These are phyloP conservation scores for Timandra comae DNA, from an alignment of 2,888 invertebrate genomes.

Conservation along the genomic window DNA sequence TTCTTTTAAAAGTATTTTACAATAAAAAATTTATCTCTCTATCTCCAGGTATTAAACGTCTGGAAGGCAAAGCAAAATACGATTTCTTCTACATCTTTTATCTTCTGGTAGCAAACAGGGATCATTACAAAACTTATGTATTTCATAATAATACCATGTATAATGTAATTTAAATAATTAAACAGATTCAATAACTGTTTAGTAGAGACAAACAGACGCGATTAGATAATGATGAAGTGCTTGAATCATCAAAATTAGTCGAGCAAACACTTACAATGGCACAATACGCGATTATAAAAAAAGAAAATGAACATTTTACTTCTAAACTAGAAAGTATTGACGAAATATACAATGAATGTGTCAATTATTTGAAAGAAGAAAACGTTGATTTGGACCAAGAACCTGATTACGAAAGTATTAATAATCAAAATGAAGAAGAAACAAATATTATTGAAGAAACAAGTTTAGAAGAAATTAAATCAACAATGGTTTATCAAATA, in stretches of 20 bases:
- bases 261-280: conserved; percentile 5
- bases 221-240: no score
- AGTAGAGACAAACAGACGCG: no score
- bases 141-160: no score
- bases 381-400: conserved; percentile 14
- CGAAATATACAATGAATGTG: conserved; percentile 58
- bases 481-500: conserved; percentile 32
- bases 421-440: conserved; percentile 2
- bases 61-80: no score
- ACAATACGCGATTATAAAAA: conserved; percentile 1
- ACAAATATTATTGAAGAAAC: not conserved
- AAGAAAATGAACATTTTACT: conserved; percentile 6
- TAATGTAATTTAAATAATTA: no score
- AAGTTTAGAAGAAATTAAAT: not conserved
- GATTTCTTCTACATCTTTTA: not conserved
- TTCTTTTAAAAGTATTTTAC: no score
- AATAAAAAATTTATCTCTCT: no score
- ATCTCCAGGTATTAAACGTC: no score
- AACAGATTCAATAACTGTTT: no score
- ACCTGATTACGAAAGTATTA: conserved; percentile 41
- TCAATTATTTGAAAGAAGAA: conserved; percentile 46
- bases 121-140: no score
- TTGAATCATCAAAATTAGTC: no score
- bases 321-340: conserved; percentile 53
- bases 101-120: no score